Base-by-base conservation (phyloP, 2,797 vertebrate species). In the Cygnus olor region DNA sequence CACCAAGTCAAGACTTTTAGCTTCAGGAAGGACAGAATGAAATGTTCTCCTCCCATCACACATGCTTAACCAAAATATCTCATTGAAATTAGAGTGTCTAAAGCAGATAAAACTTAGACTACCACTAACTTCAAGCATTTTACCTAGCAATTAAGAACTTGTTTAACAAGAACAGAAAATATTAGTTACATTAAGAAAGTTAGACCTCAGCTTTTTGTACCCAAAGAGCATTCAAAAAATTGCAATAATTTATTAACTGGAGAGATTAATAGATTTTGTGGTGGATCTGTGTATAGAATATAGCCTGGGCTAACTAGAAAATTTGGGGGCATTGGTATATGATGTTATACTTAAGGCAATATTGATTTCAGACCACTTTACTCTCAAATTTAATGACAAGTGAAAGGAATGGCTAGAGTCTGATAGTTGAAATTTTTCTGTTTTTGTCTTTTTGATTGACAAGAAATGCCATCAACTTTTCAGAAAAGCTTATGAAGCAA, bases 111-210 rank as follows among this genome's bases (percentile, higher is more conserved):
- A 88, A 95, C 47, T 91, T 80, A 89, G 51, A 47, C 17, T 72
- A 69, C 53, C 68, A 90, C 92, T 93, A 80, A 88, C 86, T 96
- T 79, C 18, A 19, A 95, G 95, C 45, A 91, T 63, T 96, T 97
- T 96, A 18, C 63, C 76, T 96, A 95, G 95, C 60, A 94, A 85
- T 92, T 94, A 91, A 77, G 51, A 56, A 71, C 2, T 13, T n/a
- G 6, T 77, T 70, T 58, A 11, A 11, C 34, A 61, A 65, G 47
- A 49, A 49, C 47, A 49, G 12, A 85, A 90, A 2, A 1, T 27
- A 38, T 24, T 10, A 34, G 12, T 21, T 49, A 17, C 4, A 1
- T 56, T 71, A 14, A 27, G 27, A 76, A 80, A 44, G 8, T 5
- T 58, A 81, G 36, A 49, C 2, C 34, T 72, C 45, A 9, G 14